Evolutionary conservation across 2,888 invertebrate species (phyloP), one percentile per base, ranked within the genome.

Genomic region (Tachina lurida): DNA sequence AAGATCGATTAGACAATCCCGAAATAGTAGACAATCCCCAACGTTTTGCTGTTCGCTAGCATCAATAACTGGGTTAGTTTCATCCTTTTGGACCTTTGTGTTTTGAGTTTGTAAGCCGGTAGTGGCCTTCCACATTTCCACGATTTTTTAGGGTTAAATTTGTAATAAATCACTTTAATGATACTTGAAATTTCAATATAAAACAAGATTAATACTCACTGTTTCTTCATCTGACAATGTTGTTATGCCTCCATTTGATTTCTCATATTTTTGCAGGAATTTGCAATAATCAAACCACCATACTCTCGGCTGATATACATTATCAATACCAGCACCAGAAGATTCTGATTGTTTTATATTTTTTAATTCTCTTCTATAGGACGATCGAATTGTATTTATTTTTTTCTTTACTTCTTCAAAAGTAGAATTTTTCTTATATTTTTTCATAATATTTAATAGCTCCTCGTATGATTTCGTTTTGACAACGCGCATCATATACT

Each of bases 361-460:
- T 41, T 17, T 63, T 2, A 63, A 9, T 17, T 63, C 45, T 17
- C 63, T 63, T 63, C 63, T 41, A 31, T 63, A 63, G 13, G 63
- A 63, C 17, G 63, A 63, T 63, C 63, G 63, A 63, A 63, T 45
- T 43, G 17, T 63, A 19, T 63, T 63, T 63, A 63, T 63, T 31
- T 63, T 70, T 13, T 56, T 70, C 31, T 41, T 70, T 5, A 54
- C 54, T 39, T 70, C 56, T 52, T 8, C 31, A 41, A 54, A 39
- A 13, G 54, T 39, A 41, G 43, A 8, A 41, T 22, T 41, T 70
- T n/a, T 52, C 17, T 43, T 63, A 54, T 43, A 54, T 56, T 43
- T 63, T 19, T 43, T 45, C 63, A 63, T 43, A 63, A 63, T 12
- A 12, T 63, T 63, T 12, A 63, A 19, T 31, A 63, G 15, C 3